Percentiles rank a stretch among this genome's conserved stretches.
phyloP scores from a whole-genome alignment of 2,113 vertebrate genomes.

The Mus spicilegus region DNA sequence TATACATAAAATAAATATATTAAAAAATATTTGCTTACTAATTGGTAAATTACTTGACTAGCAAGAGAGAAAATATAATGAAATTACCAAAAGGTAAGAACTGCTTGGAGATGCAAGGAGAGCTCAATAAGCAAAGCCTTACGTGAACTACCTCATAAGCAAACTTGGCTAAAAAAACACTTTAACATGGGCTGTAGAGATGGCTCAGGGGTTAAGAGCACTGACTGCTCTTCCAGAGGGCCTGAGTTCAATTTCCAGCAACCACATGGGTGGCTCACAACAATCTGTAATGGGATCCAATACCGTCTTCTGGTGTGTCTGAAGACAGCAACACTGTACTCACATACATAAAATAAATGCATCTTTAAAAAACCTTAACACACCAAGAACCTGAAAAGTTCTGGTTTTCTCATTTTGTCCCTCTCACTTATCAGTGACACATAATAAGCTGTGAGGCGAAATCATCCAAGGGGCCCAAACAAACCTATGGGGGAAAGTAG shows the following conservation, averaged over 20 bases:
- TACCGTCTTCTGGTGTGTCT: no score
- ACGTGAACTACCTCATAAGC: conserved; percentile 18
- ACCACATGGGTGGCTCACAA: no score
- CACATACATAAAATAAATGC: no score
- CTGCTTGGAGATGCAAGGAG: conserved; percentile 20
- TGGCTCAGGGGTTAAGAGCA: no score
- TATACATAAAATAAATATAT: no score
- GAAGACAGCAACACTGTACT: no score
- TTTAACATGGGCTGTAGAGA: background rate
- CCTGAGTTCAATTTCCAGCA: no score
- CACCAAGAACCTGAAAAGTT: conserved; percentile 8
- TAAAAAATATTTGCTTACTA: conserved; percentile 46
- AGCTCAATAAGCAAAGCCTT: conserved; percentile 45
- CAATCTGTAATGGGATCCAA: no score
- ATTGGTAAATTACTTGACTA: conserved; percentile 43
- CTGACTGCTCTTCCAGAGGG: no score
- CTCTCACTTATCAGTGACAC: background rate
- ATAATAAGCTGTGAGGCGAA: conserved; percentile 10
- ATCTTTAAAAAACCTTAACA: background rate
- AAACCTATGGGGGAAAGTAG: conserved; percentile 32
- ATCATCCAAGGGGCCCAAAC: conserved; percentile 47
- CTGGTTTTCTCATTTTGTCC: background rate
- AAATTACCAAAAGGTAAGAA: conserved; percentile 60
- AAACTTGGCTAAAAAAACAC: conserved; percentile 36
- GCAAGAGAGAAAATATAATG: conserved; percentile 46